Percentiles rank a stretch among this genome's conserved stretches.
Evolutionary conservation across 2,888 invertebrate species (phyloP).

Genomic region (Chorisops tibialis): DNA sequence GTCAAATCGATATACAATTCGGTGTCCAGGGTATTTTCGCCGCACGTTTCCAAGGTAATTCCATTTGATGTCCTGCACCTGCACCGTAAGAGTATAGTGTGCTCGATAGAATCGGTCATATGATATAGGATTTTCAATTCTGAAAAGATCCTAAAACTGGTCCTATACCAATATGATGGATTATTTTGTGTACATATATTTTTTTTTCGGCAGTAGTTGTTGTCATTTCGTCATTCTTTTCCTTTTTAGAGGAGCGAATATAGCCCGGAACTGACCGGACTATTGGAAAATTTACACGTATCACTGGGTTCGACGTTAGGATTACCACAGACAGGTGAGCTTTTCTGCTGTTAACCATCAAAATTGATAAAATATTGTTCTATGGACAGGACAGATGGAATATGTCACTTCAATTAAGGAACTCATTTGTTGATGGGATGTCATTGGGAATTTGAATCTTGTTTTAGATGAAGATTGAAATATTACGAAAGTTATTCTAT

Average conservation of each 20-base stretch:
- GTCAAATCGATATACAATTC: constrained; percentile 55
- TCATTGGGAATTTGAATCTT: too few relatives aligned
- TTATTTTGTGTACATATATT: constrained; percentile 32
- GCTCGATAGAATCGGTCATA: not conserved
- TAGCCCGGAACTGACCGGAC: constrained; percentile 47
- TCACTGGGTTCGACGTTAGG: constrained; percentile 50
- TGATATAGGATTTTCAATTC: not conserved
- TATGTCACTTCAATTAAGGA: too few relatives aligned
- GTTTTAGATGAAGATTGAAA: too few relatives aligned
- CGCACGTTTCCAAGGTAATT: constrained; percentile 46
- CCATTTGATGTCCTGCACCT: constrained; percentile 4
- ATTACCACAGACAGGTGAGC: constrained; percentile 48
- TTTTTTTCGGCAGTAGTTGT: not conserved
- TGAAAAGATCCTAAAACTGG: not conserved
- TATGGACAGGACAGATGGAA: too few relatives aligned
- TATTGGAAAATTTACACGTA: constrained; percentile 50
- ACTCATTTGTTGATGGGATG: too few relatives aligned
- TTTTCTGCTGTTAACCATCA: not conserved
- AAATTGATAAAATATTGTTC: too few relatives aligned
- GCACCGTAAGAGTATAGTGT: not conserved
- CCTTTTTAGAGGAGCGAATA: constrained; percentile 43
- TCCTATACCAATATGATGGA: constrained; percentile 10
- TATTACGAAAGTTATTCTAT: too few relatives aligned
- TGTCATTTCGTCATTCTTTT: not conserved
- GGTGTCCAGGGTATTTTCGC: constrained; percentile 52